Percentiles rank a stretch among this genome's conserved stretches.
Evolutionary conservation across 2,113 vertebrate genomes (phyloP).

Genomic region (Solea senegalensis): DNA sequence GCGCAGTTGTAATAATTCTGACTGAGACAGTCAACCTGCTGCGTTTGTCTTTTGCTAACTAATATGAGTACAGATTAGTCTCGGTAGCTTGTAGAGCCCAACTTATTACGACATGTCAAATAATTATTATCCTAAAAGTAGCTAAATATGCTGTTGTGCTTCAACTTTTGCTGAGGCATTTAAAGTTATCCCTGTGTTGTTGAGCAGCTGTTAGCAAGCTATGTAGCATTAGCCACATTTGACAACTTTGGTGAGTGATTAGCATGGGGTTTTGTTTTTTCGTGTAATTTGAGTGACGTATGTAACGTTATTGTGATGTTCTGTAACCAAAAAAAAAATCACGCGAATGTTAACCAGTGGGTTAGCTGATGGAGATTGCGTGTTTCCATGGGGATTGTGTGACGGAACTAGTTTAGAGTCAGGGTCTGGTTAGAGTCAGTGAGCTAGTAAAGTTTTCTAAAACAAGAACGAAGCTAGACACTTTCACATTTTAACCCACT

Average conservation of each 20-base stretch:
- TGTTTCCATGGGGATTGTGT: conserved; percentile 64
- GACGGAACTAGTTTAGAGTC: conserved; percentile 29
- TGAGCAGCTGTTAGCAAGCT: conserved; percentile 25
- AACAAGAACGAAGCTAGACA: not conserved
- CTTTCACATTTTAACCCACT: no score
- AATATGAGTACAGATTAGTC: not conserved
- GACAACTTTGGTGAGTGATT: conserved; percentile 1
- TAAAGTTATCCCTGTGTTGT: conserved; percentile 27
- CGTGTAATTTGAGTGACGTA: not conserved
- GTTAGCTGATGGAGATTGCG: not conserved
- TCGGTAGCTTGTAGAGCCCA: not conserved
- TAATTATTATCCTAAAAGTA: not conserved
- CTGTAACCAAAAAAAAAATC: not conserved
- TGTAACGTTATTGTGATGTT: not conserved
- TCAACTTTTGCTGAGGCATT: conserved; percentile 38
- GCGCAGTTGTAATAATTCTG: conserved; percentile 13
- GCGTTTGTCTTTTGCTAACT: not conserved
- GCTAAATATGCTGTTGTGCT: not conserved
- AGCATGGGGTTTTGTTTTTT: not conserved
- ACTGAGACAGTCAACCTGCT: conserved; percentile 12
- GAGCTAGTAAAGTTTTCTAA: conserved; percentile 16
- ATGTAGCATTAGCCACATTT: conserved; percentile 16
- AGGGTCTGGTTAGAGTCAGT: not conserved
- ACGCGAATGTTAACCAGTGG: not conserved
- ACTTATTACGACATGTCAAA: not conserved